Conservation (phyloP, 2,888 invertebrate genomes). For the Parapristionchus giblindavisi region DNA sequence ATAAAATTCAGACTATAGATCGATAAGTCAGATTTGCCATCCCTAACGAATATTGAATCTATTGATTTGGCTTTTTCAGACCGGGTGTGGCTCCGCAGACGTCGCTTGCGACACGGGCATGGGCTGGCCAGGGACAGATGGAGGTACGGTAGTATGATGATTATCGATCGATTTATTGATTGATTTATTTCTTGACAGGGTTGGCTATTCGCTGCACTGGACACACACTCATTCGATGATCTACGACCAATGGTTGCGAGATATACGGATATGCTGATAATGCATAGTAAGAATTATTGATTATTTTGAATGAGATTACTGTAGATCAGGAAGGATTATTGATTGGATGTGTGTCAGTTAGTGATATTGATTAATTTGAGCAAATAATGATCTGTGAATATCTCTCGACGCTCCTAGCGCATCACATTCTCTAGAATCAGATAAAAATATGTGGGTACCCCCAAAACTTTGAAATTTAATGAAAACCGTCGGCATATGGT, state of each 20-base stretch:
- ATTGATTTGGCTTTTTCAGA: neutral
- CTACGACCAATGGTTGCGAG: neutral
- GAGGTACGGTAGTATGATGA: neutral
- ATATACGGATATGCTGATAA: constrained; percentile 25
- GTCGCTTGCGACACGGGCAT: neutral
- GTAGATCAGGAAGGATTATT: no score
- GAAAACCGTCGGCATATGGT: no score
- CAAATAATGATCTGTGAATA: no score
- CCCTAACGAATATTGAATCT: neutral
- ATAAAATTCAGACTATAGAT: neutral
- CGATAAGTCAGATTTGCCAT: neutral
- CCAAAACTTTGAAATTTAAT: no score
- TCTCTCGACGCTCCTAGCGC: no score
- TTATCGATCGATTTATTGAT: neutral
- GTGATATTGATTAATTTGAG: no score
- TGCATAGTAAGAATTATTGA: neutral
- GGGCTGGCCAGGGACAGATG: constrained; percentile 5
- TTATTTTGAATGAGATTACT: neutral
- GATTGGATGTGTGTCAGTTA: no score
- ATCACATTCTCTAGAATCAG: no score
- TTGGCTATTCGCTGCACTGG: constrained; percentile 19
- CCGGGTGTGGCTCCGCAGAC: neutral
- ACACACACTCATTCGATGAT: neutral
- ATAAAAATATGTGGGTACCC: no score
- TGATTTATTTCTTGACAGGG: neutral